Conservation (phyloP, 1,140 invertebrate species). For the Drosophila paulistorum region DNA sequence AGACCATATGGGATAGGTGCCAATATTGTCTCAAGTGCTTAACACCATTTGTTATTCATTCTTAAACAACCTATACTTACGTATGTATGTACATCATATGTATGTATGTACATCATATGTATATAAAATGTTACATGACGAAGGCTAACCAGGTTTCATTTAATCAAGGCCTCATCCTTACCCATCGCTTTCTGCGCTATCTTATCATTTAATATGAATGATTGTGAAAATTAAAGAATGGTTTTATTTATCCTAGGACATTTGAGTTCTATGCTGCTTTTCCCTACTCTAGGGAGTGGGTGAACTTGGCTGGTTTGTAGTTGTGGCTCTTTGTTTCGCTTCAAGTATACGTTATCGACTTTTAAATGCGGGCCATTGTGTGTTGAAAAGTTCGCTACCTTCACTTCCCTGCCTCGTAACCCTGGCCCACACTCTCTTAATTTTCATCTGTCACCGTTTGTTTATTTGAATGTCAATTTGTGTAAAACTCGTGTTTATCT, state of each 20-base stretch:
- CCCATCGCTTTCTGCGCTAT: no score
- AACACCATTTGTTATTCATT: neutral
- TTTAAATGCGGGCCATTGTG: conserved; percentile 37
- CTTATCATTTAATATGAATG: no score
- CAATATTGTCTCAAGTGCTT: neutral
- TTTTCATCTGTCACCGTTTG: conserved; percentile 37
- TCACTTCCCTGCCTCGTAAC: neutral
- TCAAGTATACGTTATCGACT: conserved; percentile 27
- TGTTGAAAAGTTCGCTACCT: no score
- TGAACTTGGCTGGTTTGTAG: no score
- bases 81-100: conserved; percentile 16
- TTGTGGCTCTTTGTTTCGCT: conserved; percentile 15
- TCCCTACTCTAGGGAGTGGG: neutral
- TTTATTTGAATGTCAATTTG: conserved; percentile 60
- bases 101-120: neutral
- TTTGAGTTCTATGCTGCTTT: neutral
- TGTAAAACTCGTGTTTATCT: conserved; percentile 30
- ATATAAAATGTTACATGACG: neutral
- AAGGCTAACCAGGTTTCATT: neutral
- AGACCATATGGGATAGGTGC: conserved; percentile 85
- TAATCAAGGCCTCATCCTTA: neutral
- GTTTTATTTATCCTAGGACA: neutral
- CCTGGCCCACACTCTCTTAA: neutral
- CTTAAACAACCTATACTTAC: conserved; percentile 9
- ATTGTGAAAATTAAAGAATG: no score